Percentiles rank a stretch among this genome's conserved stretches.
These are phyloP conservation scores for Melanotus villosus DNA, from an alignment of 2,888 invertebrate genomes.

Conservation along the genomic window DNA sequence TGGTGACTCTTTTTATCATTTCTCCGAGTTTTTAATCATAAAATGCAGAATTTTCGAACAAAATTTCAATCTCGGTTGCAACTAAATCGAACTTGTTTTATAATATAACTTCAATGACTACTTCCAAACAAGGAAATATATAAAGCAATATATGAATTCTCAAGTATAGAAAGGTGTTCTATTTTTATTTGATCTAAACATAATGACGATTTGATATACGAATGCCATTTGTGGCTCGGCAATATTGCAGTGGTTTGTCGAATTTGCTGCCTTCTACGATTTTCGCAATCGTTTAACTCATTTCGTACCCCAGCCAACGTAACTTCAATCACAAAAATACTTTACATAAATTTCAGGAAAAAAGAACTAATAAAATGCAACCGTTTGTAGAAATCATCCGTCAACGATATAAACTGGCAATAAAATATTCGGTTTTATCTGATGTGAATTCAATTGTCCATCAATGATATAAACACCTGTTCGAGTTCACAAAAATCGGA, in stretches of 20 bases:
- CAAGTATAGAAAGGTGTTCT: no score
- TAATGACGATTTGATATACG: conserved; percentile 1
- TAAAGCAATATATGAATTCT: no score
- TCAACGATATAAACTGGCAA: conserved; percentile 6
- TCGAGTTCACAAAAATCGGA: conserved; percentile 28
- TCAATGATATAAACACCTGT: conserved; percentile 39
- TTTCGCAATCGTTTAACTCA: neutral
- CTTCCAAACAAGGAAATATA: no score
- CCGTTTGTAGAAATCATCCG: neutral
- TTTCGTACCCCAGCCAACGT: neutral
- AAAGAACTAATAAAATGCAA: neutral
- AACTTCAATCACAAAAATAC: neutral
- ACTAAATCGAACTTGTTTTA: no score
- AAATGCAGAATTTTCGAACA: no score
- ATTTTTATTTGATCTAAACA: no score
- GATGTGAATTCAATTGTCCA: conserved; percentile 40
- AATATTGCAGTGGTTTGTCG: conserved; percentile 1
- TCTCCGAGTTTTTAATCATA: no score
- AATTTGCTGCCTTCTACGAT: neutral
- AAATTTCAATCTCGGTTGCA: no score
- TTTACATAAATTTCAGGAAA: neutral
- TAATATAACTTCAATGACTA: no score
- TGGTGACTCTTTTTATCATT: no score
- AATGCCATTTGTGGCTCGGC: conserved; percentile 4
- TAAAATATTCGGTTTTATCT: conserved; percentile 30